Base-by-base conservation (phyloP, 1,140 invertebrate species). In the Cataglyphis hispanica region DNA sequence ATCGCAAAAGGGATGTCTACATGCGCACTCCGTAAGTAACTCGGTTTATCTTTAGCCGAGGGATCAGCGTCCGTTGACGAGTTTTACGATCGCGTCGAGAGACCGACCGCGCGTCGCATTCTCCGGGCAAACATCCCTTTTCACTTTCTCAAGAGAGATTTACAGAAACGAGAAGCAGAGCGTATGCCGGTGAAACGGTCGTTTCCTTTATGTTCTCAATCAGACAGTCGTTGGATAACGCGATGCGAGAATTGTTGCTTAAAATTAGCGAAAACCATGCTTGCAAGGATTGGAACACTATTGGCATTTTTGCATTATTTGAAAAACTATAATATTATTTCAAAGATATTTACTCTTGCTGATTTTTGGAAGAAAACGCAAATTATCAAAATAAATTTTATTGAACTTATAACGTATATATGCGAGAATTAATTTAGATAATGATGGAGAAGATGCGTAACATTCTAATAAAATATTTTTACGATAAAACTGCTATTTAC, bases 41-140 rank as follows among this genome's bases (percentile, higher is more conserved):
- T 85, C 50, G 84, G 74, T 85, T 77, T 85, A 85, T 86, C 70
- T 87, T 75, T 84, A 61, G 60, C 56, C 63, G 5, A 50, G 40
- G 46, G 60, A 72, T 74, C 75, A 69, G 19, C 77, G 64, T 80
- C 63, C 76, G 43, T 31, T 69, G 61, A 69, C 77, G 63, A 80
- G 77, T 56, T 80, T 80, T 80, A 80, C 22, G 77, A 50, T 31
- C 64, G 77, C 64, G 27, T 31, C 61, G 60, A 66, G 43, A 66
- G 75, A 37, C 60, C 75, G 75, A 37, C 60, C 75, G 75, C 22
- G 72, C 72, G 22, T 43, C 61, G 76, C 63, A 46, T 66, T 50
- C 61, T 58, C 3, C 63, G 63, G 46, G 46, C 63, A 56, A 80
- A 80, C 77, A 80, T 80, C 50, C 69, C 77, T 80, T 80, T 80